Percentiles rank a stretch among this genome's conserved stretches.
phyloP scores from a whole-genome alignment of 2,797 vertebrate genomes.

The Acanthis flammea region DNA sequence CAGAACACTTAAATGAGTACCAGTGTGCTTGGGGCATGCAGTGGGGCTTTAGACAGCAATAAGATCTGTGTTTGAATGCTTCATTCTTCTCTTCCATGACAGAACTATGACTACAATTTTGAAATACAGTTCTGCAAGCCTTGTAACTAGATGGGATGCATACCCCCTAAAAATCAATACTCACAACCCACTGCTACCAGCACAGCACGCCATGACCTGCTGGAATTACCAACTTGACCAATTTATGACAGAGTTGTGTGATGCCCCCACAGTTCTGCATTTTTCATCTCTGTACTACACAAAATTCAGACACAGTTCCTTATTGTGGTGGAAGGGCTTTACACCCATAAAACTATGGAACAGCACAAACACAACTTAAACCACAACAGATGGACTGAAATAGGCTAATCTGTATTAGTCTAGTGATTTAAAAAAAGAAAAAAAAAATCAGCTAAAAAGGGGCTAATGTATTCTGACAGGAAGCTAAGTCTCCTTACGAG shows the following conservation, averaged over 20 bases:
- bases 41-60: background rate
- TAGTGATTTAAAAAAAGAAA: conserved; percentile 70
- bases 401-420: conserved; percentile 79
- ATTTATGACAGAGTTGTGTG: background rate
- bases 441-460: conserved; percentile 53
- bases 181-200: background rate
- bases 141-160: background rate
- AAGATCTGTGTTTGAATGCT: background rate
- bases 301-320: conserved; percentile 27
- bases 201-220: background rate
- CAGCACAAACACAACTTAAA: conserved; percentile 47
- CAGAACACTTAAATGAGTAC: background rate
- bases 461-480: conserved; percentile 69
- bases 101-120: background rate
- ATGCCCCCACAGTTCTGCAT: background rate
- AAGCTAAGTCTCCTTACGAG: conserved; percentile 69
- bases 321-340: conserved; percentile 22
- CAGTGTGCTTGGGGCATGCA: background rate
- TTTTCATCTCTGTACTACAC: background rate
- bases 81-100: background rate
- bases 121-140: background rate
- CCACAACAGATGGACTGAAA: conserved; percentile 68
- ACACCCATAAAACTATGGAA: conserved; percentile 4
- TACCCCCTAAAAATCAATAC: background rate
- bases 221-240: background rate